phyloP scores from a whole-genome alignment of 2,797 vertebrate species.

The Bryconaethiops microstoma region DNA sequence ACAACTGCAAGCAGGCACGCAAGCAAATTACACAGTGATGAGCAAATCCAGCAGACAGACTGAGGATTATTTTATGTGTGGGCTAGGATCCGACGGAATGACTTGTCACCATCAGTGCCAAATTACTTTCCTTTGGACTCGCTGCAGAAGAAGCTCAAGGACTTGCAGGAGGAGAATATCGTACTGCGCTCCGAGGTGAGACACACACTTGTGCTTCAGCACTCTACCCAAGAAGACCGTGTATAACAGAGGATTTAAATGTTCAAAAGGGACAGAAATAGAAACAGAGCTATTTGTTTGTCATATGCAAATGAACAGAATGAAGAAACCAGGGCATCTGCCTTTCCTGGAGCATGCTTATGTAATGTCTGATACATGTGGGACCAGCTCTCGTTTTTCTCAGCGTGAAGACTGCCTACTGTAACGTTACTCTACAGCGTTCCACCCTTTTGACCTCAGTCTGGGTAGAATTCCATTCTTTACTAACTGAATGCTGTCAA shows the following conservation, averaged over 20 bases:
- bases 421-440: conserved; percentile 26
- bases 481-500: neutral
- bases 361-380: neutral
- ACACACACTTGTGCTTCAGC: neutral
- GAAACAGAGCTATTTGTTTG: too few relatives aligned
- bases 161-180: conserved; percentile 96
- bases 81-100: conserved; percentile 86
- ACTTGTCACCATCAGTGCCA: conserved; percentile 84
- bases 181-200: conserved; percentile 91
- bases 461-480: conserved; percentile 28
- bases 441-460: conserved; percentile 10
- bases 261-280: neutral
- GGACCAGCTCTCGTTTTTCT: neutral
- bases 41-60: neutral
- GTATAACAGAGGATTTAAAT: neutral
- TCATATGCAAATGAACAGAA: neutral
- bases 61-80: neutral
- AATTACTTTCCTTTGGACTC: conserved; percentile 92
- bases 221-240: neutral
- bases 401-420: neutral
- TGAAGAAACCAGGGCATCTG: neutral
- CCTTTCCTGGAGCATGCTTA: neutral
- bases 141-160: conserved; percentile 96
- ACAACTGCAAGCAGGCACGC: neutral
- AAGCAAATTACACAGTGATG: neutral